Evolutionary conservation across 2,888 invertebrate species (phyloP).

Genomic region (Mythimna ferrago): DNA sequence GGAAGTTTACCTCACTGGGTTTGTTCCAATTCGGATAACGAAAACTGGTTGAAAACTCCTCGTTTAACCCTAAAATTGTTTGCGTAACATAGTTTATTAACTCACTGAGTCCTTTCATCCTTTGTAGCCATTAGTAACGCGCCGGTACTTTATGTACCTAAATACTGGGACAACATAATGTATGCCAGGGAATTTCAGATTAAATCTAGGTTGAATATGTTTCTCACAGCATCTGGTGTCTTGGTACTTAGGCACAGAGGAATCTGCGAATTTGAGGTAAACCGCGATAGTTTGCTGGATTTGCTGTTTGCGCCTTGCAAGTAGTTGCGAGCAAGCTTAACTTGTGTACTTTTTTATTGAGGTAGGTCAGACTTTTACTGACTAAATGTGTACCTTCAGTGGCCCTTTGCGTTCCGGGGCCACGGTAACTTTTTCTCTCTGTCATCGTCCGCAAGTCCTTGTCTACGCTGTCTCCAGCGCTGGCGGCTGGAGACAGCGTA

Average conservation of each 20-base stretch:
- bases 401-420: no score
- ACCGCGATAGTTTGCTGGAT: conserved; percentile 2
- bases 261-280: conserved; percentile 31
- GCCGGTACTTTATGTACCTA: conserved; percentile 58
- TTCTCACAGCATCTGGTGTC: conserved; percentile 63
- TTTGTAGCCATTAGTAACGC: conserved; percentile 21
- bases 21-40: background rate
- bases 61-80: conserved; percentile 7
- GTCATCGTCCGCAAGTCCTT: no score
- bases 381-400: no score
- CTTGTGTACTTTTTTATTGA: background rate
- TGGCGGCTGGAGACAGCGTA: no score
- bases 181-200: conserved; percentile 41
- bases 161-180: conserved; percentile 67
- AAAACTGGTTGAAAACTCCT: background rate
- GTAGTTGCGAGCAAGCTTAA: background rate
- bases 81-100: conserved; percentile 10
- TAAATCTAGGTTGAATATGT: conserved; percentile 58
- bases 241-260: conserved; percentile 64
- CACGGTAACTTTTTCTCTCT: no score
- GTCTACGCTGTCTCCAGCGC: no score
- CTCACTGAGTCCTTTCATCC: conserved; percentile 23
- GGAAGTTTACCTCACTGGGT: background rate
- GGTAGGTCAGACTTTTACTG: no score
- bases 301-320: background rate